A percentile compares a stretch with the other conserved stretches of the same genome.
phyloP scores from a whole-genome alignment of 2,797 vertebrate genomes.

The Lindbergichthys nudifrons region DNA sequence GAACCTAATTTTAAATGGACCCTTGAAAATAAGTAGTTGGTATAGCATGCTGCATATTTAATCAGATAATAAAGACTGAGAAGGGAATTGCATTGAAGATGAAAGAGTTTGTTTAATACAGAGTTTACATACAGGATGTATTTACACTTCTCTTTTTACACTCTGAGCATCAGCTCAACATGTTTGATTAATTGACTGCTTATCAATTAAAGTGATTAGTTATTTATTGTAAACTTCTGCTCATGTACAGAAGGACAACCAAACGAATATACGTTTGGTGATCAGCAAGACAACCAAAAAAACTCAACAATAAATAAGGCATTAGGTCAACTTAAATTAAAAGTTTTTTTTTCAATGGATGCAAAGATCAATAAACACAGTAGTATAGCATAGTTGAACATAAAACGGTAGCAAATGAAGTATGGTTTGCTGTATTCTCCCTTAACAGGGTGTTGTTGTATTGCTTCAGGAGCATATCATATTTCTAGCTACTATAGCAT shows the following conservation, averaged over 20 bases:
- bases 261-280: slow-evolving; percentile 47
- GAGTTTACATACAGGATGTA: slow-evolving; percentile 54
- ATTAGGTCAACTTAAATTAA: slow-evolving; percentile 70
- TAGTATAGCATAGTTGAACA: slow-evolving; percentile 45
- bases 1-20: not conserved
- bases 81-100: slow-evolving; percentile 17
- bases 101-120: slow-evolving; percentile 62
- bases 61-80: slow-evolving; percentile 18
- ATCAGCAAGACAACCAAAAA: slow-evolving; percentile 47
- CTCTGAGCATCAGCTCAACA: slow-evolving; percentile 35
- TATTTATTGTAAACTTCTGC: slow-evolving; percentile 66
- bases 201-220: slow-evolving; percentile 41
- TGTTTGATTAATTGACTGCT: slow-evolving; percentile 22
- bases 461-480: slow-evolving; percentile 63
- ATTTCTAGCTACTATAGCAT: slow-evolving; percentile 54
- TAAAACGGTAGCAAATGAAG: slow-evolving; percentile 57
- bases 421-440: slow-evolving; percentile 47
- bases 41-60: not conserved
- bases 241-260: slow-evolving; percentile 54
- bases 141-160: slow-evolving; percentile 33
- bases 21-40: not conserved
- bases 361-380: slow-evolving; percentile 49
- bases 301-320: slow-evolving; percentile 80
- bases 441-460: slow-evolving; percentile 47
- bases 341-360: slow-evolving; percentile 36